Base-by-base conservation (phyloP, 1,140 invertebrate species). In the Drosophila suzukii region DNA sequence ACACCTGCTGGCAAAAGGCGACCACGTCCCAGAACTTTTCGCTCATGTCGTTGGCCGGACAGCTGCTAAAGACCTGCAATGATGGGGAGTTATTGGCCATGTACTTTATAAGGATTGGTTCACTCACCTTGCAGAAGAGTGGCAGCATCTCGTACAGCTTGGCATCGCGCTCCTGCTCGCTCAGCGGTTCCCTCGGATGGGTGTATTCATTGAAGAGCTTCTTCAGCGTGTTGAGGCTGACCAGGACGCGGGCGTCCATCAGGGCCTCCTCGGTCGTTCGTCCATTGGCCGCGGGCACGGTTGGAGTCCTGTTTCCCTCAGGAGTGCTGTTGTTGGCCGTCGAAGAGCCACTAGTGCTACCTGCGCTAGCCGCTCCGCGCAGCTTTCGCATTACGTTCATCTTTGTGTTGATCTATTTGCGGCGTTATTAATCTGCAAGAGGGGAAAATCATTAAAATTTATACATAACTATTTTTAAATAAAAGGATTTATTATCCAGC, bases 71-170 rank as follows among this genome's bases (percentile, higher is more conserved):
- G 50, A 98, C 97, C 97, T 98, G 74, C 8, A 68, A 43, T 1
- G n/a, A 15, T 15, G 3, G 4, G 12, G 30, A 50, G 1, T n/a
- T 12, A 79, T 8, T 5, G 5, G 0, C 13, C 1, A 34, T 32
- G 2, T 3, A 13, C 0, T 2, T 5, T 8, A 12, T 0, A 17
- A 7, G 12, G 7, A 34, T 3, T 0, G 7, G 10, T 17, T 38
- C 0, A 27, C 38, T 93, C 94, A 99, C 98, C 95, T 99, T 99
- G 93, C 97, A 98, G 93, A 99, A 99, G 10, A 99, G 93, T 44
- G 98, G 98, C 81, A 99, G 94, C 97, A 99, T 99, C 93, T 98
- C 98, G 93, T 99, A 99, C 1, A 99, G 94, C 93, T 98, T 98
- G 88, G 97, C 96, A 93, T 99, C 97, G 70, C 96, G 95, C 93